A percentile compares a stretch with the other conserved stretches of the same genome.
phyloP scores from a whole-genome alignment of 2,797 vertebrate species.

The Gallinago solitaria region DNA sequence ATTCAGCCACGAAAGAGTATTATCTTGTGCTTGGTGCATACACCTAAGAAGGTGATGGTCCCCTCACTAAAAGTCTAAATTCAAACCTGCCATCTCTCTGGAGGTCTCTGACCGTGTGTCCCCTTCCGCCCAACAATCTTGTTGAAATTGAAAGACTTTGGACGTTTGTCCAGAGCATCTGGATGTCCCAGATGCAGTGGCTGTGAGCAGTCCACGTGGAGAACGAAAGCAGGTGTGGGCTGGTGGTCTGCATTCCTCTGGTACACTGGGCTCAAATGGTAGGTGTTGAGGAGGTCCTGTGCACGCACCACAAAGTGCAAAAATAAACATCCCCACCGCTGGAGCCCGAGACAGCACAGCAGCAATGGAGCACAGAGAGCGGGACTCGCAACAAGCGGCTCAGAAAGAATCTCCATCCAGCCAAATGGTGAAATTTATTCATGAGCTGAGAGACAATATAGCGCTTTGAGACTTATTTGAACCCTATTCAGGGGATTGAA shows the following conservation, averaged over 20 bases:
- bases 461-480: slow-evolving; percentile 8
- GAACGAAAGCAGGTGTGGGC: not conserved
- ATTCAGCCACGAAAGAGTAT: not conserved
- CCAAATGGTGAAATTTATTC: slow-evolving; percentile 18
- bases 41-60: not conserved
- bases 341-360: not conserved
- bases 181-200: not conserved
- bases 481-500: slow-evolving; percentile 19
- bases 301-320: not conserved
- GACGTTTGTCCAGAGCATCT: not conserved
- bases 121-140: not conserved
- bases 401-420: not conserved
- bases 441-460: not conserved
- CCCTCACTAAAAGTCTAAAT: not conserved
- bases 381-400: not conserved
- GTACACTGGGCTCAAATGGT: not conserved
- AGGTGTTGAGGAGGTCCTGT: not conserved
- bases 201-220: not conserved
- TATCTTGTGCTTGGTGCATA: not conserved
- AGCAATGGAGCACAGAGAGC: not conserved
- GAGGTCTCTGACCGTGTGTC: not conserved
- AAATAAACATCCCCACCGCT: not conserved
- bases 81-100: not conserved
- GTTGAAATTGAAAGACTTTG: not conserved
- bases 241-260: not conserved